Evolutionary conservation across 2,113 vertebrate species (phyloP).

Genomic region (Pollachius pollachius): DNA sequence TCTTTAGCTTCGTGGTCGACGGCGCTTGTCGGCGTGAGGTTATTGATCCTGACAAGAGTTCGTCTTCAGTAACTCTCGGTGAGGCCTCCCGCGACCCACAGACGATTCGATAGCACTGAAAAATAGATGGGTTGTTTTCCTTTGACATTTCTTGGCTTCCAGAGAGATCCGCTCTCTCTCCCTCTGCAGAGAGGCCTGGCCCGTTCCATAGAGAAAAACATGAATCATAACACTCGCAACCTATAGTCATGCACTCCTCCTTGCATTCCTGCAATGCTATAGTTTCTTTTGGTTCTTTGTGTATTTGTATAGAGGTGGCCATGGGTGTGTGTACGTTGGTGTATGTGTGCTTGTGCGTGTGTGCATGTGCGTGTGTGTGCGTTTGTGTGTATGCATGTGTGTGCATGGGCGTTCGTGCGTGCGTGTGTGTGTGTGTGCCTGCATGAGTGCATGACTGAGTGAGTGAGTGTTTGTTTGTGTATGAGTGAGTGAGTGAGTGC

Average conservation of each 20-base stretch:
- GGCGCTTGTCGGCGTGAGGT: slow-evolving; percentile 38
- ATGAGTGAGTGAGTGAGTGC: slow-evolving; percentile 5
- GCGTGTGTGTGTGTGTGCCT: too few relatives aligned
- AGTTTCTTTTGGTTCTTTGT: too few relatives aligned
- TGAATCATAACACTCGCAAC: slow-evolving; percentile 8
- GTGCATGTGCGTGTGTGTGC: too few relatives aligned
- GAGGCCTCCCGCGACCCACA: slow-evolving; percentile 43
- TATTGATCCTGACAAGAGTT: slow-evolving; percentile 42
- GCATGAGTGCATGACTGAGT: too few relatives aligned
- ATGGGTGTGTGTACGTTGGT: too few relatives aligned
- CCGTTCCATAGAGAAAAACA: slow-evolving; percentile 20
- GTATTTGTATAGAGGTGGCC: too few relatives aligned
- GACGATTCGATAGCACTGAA: slow-evolving; percentile 58
- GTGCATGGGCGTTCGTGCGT: too few relatives aligned
- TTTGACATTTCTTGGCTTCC: slow-evolving; percentile 54
- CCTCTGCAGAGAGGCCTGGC: neutral
- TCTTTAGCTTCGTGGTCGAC: slow-evolving; percentile 8
- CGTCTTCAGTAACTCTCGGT: slow-evolving; percentile 43
- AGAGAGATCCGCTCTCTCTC: slow-evolving; percentile 12
- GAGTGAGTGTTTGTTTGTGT: too few relatives aligned
- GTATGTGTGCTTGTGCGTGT: too few relatives aligned
- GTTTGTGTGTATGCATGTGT: too few relatives aligned
- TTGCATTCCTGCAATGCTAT: too few relatives aligned
- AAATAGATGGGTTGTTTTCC: slow-evolving; percentile 64
- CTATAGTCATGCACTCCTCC: too few relatives aligned